Percentiles rank a stretch among this genome's conserved stretches.
These are phyloP conservation scores for Agrochola litura DNA, from an alignment of 2,888 invertebrate genomes.

Conservation along the genomic window DNA sequence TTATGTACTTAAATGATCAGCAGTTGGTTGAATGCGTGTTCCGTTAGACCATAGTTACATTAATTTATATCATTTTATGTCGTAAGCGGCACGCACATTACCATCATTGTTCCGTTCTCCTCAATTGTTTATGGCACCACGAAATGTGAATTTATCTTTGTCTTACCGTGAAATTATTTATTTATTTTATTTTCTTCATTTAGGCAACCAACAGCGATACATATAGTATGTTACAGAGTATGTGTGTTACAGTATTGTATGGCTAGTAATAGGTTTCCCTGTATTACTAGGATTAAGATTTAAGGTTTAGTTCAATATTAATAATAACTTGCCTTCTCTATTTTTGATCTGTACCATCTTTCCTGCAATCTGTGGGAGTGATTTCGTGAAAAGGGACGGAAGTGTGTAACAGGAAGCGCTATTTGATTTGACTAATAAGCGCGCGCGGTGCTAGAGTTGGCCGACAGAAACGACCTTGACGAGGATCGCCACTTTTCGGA, in stretches of 20 bases:
- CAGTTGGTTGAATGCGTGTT: slow-evolving; percentile 41
- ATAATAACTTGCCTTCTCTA: slow-evolving; percentile 13
- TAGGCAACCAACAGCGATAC: too few relatives aligned
- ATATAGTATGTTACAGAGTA: too few relatives aligned
- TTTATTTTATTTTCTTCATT: too few relatives aligned
- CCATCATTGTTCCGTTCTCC: slow-evolving; percentile 45
- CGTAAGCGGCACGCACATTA: slow-evolving; percentile 50
- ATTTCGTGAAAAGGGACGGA: too few relatives aligned
- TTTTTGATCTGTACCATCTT: not conserved
- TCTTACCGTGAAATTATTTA: slow-evolving; percentile 28
- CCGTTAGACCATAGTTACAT: slow-evolving; percentile 56
- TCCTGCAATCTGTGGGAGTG: too few relatives aligned
- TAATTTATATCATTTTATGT: slow-evolving; percentile 50
- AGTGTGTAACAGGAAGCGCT: too few relatives aligned
- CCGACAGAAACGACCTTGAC: too few relatives aligned
- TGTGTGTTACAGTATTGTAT: too few relatives aligned
- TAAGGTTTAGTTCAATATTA: slow-evolving; percentile 1
- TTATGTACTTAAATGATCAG: slow-evolving; percentile 37
- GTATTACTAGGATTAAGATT: not conserved
- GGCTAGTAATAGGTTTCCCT: too few relatives aligned
- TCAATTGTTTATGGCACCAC: slow-evolving; percentile 36
- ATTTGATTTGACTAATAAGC: too few relatives aligned
- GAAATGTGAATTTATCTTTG: slow-evolving; percentile 39
- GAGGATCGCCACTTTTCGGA: too few relatives aligned
- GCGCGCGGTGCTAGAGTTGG: too few relatives aligned